Base-by-base conservation (phyloP, 1,140 invertebrate genomes). In the Aphelenchoides fujianensis region DNA sequence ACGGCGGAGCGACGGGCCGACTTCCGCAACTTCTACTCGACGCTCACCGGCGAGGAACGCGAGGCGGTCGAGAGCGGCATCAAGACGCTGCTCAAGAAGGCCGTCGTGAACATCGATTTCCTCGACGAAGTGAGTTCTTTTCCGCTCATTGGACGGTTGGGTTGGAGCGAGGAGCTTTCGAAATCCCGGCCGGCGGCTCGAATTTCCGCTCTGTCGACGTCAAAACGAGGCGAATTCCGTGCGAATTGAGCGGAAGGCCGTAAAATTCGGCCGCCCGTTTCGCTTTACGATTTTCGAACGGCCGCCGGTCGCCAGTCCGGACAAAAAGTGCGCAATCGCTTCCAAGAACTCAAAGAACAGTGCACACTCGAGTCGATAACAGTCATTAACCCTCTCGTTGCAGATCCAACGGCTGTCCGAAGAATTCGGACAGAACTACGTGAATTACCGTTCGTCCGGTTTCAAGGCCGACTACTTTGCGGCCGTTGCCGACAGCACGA, bases 401-500 rank as follows among this genome's bases (percentile, higher is more conserved):
- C 54, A 80, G 79, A 59, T 80, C 35, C 75, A 80, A 72, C 27
- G 72, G 28, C 12, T 82, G 34, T 37, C 80, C 19, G 63, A 68
- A 35, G 80, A 82, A 31, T 84, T 84, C 48, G 80, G 80, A 1
- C 28, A 71, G 27, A 53, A 67, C 7, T 73, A 72, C 35, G 80
- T 84, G 2, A 37, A 61, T 2, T 74, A 69, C 28, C 70, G 80
- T 12, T 3, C 63, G 19, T 23, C 67, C 5, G 80, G 83, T 31
- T 82, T 82, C 72, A 84, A 82, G 71, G 73, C 80, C 23, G 80
- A 82, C 48, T 82, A 84, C 55, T 83, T 84, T 57, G 57, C 83
- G 12, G 35, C 70, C 2, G 23, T 82, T n/a, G 80, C 80, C 27
- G 80, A 82, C 61, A 68, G 82, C 12, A 83, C 80, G 34, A 83